Base-by-base conservation (phyloP, 2,797 vertebrate species). In the Melanotaenia boesemani region DNA sequence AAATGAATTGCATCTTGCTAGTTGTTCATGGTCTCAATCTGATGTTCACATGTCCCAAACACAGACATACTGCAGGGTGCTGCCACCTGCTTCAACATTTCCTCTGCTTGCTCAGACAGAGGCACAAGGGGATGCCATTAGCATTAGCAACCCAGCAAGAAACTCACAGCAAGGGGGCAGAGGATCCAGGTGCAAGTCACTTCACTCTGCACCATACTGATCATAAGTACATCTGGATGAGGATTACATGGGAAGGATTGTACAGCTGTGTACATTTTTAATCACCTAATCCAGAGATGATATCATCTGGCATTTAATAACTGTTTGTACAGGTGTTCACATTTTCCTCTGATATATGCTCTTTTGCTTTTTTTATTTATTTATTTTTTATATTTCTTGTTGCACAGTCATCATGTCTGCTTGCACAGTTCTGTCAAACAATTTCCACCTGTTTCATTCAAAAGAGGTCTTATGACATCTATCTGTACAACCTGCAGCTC, bases 31-130 rank as follows among this genome's bases (percentile, higher is more conserved):
- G 16, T 66, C 2, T 60, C 9, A 11, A 39, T 52, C 66, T 48
- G 4, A 50, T 28, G 36, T 55, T 50, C 30, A 34, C 15, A 5
- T 61, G 44, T 30, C 28, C 37, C 58, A 59, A 70, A 61, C 37
- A 58, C 2, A 67, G 56, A 67, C 74, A 52, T 44, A 57, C 64
- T 18, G 72, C 69, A 67, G 57, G 41, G 59, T 30, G 64, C 64
- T 77, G 58, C 58, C 83, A 88, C 77, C 82, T 86, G 81, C 60
- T 69, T 74, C 68, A 57, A 69, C 70, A 72, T 62, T 58, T 64
- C 60, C 22, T 34, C n/a, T 37, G 39, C 61, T 48, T 9, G 16
- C 63, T 68, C 41, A 72, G 58, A 70, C 65, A 68, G 60, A 67
- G 55, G 63, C 70, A 68, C 60, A 63, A 52, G 65, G 65, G 55